These are phyloP conservation scores for Deroplatys truncata DNA, from an alignment of 2,888 invertebrate species.

Conservation along the genomic window DNA sequence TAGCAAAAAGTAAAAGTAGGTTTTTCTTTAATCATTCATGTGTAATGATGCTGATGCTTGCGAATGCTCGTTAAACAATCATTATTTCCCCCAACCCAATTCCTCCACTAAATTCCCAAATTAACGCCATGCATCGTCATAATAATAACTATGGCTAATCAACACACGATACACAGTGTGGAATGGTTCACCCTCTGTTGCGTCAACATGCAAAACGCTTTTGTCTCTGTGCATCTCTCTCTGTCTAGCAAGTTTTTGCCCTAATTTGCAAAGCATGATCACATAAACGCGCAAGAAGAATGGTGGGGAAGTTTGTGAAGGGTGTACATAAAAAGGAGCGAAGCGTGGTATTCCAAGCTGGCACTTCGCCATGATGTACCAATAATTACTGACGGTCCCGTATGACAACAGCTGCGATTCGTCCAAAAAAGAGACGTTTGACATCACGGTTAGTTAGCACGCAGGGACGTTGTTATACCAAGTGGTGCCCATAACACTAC, in stretches of 20 bases:
- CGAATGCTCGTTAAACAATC: background rate
- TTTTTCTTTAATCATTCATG: background rate
- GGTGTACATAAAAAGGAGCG: background rate
- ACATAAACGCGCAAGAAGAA: background rate
- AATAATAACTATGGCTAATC: background rate
- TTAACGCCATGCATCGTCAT: background rate
- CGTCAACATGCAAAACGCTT: background rate
- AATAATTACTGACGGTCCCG: background rate
- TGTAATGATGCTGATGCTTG: background rate
- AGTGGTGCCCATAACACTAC: background rate
- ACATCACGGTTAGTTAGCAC: background rate
- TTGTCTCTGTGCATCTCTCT: background rate
- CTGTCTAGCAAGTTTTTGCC: background rate
- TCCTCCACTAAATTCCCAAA: background rate
- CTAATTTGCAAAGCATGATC: slow-evolving; percentile 1
- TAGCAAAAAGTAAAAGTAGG: background rate
- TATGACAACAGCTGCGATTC: background rate
- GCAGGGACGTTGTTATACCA: background rate
- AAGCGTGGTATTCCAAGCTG: background rate
- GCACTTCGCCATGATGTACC: background rate
- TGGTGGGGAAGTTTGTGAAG: background rate
- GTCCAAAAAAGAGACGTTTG: background rate
- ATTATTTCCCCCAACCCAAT: background rate
- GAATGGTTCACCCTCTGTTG: background rate
- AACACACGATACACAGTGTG: background rate